A percentile compares a stretch with the other conserved stretches of the same genome.
phyloP scores from a whole-genome alignment of 2,888 invertebrate species.

The Drosophila paranaensis region DNA sequence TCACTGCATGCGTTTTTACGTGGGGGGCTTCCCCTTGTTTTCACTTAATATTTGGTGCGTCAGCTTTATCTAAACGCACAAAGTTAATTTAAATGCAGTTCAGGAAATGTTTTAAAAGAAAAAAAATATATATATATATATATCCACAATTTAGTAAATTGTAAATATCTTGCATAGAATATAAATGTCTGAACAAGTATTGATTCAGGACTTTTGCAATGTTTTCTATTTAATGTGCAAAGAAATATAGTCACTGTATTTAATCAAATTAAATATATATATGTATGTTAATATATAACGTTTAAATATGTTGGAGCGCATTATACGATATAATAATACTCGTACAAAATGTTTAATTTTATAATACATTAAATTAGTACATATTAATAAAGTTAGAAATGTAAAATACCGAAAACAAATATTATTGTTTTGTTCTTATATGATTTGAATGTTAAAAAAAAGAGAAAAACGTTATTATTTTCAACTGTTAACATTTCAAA shows the following conservation, averaged over 20 bases:
- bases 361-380: slow-evolving; percentile 41
- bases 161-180: slow-evolving; percentile 68
- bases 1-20: slow-evolving; percentile 49
- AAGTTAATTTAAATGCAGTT: slow-evolving; percentile 36
- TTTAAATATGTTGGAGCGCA: slow-evolving; percentile 53
- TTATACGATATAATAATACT: slow-evolving; percentile 56
- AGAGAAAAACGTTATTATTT: neutral
- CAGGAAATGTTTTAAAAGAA: slow-evolving; percentile 47
- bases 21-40: slow-evolving; percentile 9
- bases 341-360: slow-evolving; percentile 64
- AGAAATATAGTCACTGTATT: slow-evolving; percentile 79
- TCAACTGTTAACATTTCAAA: neutral
- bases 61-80: slow-evolving; percentile 52
- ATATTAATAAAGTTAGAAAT: slow-evolving; percentile 54
- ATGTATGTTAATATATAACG: slow-evolving; percentile 57
- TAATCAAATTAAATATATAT: slow-evolving; percentile 75
- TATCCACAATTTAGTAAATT: slow-evolving; percentile 70
- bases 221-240: slow-evolving; percentile 73
- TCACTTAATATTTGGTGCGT: slow-evolving; percentile 40
- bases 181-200: slow-evolving; percentile 53
- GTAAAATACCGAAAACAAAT: slow-evolving; percentile 27
- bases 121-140: neutral
- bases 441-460: too few species aligned
- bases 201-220: slow-evolving; percentile 64
- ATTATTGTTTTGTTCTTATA: neutral